These are phyloP conservation scores for Butorides virescens DNA, from an alignment of 2,113 vertebrate genomes.

Conservation along the genomic window DNA sequence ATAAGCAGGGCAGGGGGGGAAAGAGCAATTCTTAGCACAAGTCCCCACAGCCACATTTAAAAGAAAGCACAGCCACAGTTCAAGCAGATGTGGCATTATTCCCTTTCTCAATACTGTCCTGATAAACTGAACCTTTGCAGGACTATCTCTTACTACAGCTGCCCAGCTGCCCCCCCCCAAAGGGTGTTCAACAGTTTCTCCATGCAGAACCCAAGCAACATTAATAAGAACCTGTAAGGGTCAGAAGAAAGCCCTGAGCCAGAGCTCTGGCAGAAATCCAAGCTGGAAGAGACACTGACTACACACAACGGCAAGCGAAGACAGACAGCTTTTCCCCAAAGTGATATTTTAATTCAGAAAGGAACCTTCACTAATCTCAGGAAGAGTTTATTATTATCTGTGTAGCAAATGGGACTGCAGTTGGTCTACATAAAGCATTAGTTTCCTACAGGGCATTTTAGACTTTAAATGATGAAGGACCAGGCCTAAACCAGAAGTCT, in stretches of 20 bases:
- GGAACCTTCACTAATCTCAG: conserved; percentile 36
- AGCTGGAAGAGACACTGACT: conserved; percentile 25
- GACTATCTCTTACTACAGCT: neutral
- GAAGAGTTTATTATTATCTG: conserved; percentile 50
- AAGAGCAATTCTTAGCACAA: neutral
- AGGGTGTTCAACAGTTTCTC: neutral
- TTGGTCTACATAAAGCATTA: conserved; percentile 34
- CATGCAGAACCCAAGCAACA: neutral
- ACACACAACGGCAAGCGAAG: neutral
- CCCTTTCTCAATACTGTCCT: neutral
- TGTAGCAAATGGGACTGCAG: conserved; percentile 48
- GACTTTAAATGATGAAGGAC: conserved; percentile 51
- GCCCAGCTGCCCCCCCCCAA: fast-evolving
- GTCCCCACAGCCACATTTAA: neutral
- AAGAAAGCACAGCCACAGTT: neutral
- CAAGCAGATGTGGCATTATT: neutral
- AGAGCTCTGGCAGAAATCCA: conserved; percentile 25
- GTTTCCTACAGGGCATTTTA: conserved; percentile 43
- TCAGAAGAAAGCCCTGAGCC: neutral
- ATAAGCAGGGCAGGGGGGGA: neutral
- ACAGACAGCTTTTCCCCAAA: conserved; percentile 37
- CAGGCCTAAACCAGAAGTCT: conserved; percentile 48
- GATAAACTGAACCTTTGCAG: neutral
- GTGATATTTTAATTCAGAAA: conserved; percentile 60
- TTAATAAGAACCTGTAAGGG: neutral